Evolutionary conservation across 2,888 invertebrate genomes (phyloP), one percentile per base, ranked within the genome.

Genomic region (Drosophila melanosoma): DNA sequence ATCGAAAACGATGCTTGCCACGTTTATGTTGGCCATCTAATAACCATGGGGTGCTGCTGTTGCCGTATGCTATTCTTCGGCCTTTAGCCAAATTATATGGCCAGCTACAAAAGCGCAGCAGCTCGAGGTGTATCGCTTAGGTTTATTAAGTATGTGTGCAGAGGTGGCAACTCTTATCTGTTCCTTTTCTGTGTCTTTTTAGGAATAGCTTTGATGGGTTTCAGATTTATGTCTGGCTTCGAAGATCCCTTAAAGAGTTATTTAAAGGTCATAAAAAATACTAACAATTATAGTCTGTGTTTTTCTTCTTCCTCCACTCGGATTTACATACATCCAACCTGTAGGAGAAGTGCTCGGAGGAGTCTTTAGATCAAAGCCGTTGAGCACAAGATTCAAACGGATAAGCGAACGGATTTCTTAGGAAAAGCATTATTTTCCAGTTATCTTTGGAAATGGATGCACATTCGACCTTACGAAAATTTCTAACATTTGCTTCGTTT

Each of bases 81-180:
- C 82, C 83, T 86, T 88, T 88, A 78, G 59, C 84, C 79, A 87
- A 87, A 87, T 87, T 87, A 89, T 87, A 87, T 80, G 79, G 73
- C 82, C 82, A 66, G 76, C 38, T 59, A 62, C 49, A 29, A 60
- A 51, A 63, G 52, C 60, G 49, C 61, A 45, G 52, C 66, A 62
- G 68, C 69, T 62, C 23, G 48, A 74, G 74, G 54, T 70, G 69
- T 57, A 72, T 36, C 48, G 71, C 64, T 64, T 65, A 40, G 51
- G 23, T 32, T 45, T 48, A 49, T 49, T 60, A 60, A 56, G 63
- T 64, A 64, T 58, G 59, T 64, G 59, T 64, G 49, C 23, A 64
- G 53, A 73, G 71, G 72, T 72, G 67, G 77, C 62, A 71, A 35
- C 54, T 61, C 68, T 62, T 23, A 59, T 48, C 54, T 54, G 65